These are phyloP conservation scores for Lissocephala sabroskyi DNA, from an alignment of 2,888 invertebrate genomes.

Conservation along the genomic window DNA sequence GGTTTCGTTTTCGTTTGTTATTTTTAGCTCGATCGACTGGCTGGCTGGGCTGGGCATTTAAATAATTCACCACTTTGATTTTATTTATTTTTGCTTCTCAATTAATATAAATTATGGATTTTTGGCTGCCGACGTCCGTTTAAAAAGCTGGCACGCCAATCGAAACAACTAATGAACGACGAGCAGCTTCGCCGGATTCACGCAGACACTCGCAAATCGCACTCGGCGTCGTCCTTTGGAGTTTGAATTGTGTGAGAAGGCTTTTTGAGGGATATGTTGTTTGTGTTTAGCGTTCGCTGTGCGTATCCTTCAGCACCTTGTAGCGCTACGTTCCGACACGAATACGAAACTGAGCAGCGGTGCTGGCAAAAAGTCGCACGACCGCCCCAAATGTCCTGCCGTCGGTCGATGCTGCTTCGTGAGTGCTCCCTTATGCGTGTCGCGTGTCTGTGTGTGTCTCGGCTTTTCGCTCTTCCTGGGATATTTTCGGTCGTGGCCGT, in stretches of 20 bases:
- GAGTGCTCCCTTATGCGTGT: too few relatives aligned
- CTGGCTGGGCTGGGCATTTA: too few relatives aligned
- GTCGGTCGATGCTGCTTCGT: slow-evolving; percentile 38
- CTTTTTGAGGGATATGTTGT: slow-evolving; percentile 1
- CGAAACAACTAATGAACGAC: too few relatives aligned
- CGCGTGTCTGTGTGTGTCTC: slow-evolving; percentile 3
- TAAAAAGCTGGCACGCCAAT: too few relatives aligned
- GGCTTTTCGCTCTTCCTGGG: slow-evolving; percentile 22
- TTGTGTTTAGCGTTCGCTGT: slow-evolving; percentile 14
- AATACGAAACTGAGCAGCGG: slow-evolving; percentile 71
- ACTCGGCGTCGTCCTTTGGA: too few relatives aligned
- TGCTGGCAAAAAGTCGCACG: slow-evolving; percentile 61
- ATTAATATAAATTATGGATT: too few relatives aligned
- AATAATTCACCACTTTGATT: slow-evolving; percentile 1
- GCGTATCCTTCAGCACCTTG: slow-evolving; percentile 69
- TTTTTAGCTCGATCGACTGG: too few relatives aligned
- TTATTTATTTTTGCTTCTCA: not conserved
- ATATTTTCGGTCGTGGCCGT: slow-evolving; percentile 30
- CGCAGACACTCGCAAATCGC: too few relatives aligned
- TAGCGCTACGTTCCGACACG: slow-evolving; percentile 72
- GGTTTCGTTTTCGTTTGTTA: not conserved
- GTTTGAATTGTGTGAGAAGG: too few relatives aligned
- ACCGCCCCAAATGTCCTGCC: slow-evolving; percentile 46
- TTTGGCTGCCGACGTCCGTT: too few relatives aligned
- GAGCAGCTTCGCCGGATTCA: too few relatives aligned